Base-by-base conservation (phyloP, 2,888 invertebrate genomes). In the Macroteleia sp. region DNA sequence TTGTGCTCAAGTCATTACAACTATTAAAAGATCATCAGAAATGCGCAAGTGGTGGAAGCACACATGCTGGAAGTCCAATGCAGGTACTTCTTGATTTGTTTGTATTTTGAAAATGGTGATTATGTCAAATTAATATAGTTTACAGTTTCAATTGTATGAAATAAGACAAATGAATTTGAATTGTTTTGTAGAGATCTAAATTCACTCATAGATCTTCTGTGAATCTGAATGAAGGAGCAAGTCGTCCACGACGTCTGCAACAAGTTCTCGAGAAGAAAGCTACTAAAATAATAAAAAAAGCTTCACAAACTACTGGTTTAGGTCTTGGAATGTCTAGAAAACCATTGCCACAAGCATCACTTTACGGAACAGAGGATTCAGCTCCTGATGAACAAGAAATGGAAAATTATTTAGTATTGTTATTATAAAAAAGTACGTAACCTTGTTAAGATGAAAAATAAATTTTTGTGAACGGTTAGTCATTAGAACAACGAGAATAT, bases 261-360 rank as follows among this genome's bases (percentile, higher is more conserved):
- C 96, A 96, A 92, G 96, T 95, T 93, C 74, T 91, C 4, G 91
- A 91, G 25, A 93, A 92, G 88, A 95, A 96, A 87, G 97, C 96
- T 0, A 96, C 96, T 86, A 96, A 96, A 89, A 95, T 97, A 93
- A 93, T 97, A 87, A 92, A 95, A 91, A 96, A 94, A 87, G 97
- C 96, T 0, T 96, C 96, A 0, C 97, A 96, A 90, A 97, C 96
- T 0, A 97, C 97, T 0, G 96, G 96, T 0, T 93, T 96, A 64
- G 88, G 87, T n/a, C 93, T 97, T 46, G 96, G 96, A 2, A 92
- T 94, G 0, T 89, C 90, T 2, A 91, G 95, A 44, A 92, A 95
- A 41, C 93, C 94, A 0, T 91, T 92, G 70, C 92, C 92, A 46
- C 76, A 76, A 12, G 48, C 61, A 5, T 80, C 82, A 12, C 64